Conservation (phyloP, 2,888 invertebrate species). For the Alloplasta piceator region DNA sequence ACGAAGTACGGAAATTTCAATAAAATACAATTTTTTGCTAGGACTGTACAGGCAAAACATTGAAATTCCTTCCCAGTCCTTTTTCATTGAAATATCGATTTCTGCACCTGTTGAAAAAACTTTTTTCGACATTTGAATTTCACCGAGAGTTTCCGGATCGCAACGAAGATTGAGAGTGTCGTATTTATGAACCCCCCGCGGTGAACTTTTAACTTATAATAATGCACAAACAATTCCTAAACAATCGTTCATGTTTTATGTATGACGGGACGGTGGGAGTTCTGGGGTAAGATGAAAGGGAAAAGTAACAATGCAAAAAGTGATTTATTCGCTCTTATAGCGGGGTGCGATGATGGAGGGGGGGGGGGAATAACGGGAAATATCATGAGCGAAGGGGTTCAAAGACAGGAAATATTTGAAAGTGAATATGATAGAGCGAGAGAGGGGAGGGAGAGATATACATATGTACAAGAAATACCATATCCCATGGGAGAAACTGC, state of each 20-base stretch:
- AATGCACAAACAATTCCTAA: conserved; percentile 1
- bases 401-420: conserved; percentile 27
- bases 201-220: conserved; percentile 16
- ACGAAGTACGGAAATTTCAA: no score
- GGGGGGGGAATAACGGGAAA: conserved; percentile 20
- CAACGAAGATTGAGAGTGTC: neutral
- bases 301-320: conserved; percentile 32
- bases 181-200: neutral
- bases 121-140: neutral
- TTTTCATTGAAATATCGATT: neutral
- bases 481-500: conserved; percentile 6
- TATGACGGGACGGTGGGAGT: neutral
- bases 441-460: neutral
- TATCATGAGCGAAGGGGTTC: conserved; percentile 15
- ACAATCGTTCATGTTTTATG: conserved; percentile 17
- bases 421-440: conserved; percentile 52
- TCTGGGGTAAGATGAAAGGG: conserved; percentile 19
- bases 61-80: neutral
- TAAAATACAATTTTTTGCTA: no score
- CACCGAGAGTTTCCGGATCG: neutral
- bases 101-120: neutral
- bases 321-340: conserved; percentile 18
- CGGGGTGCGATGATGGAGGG: neutral
- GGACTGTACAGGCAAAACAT: no score
- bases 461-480: neutral